Percentiles rank a stretch among this genome's conserved stretches.
These are phyloP conservation scores for Halictus ligatus DNA, from an alignment of 2,888 invertebrate genomes.

Conservation along the genomic window DNA sequence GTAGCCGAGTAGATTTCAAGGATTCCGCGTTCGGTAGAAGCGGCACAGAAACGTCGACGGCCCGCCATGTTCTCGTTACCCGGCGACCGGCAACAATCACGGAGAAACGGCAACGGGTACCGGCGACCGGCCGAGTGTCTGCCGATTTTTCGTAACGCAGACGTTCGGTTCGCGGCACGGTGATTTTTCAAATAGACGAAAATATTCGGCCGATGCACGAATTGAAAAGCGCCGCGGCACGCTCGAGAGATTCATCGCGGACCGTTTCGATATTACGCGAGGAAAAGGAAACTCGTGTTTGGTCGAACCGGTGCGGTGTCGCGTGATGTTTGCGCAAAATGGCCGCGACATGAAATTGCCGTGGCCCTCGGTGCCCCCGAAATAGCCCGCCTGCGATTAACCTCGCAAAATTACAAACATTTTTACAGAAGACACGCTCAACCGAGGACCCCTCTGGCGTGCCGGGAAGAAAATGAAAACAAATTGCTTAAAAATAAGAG, in stretches of 20 bases:
- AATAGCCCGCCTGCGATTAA: background rate
- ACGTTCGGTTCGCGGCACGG: background rate
- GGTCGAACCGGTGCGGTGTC: background rate
- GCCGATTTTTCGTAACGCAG: slow-evolving; percentile 13
- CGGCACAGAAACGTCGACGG: background rate
- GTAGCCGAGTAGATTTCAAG: background rate
- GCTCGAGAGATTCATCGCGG: slow-evolving; percentile 32
- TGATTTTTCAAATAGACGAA: slow-evolving; percentile 33
- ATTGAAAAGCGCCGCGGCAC: slow-evolving; percentile 43
- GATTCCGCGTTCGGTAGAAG: background rate
- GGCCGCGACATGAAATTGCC: background rate
- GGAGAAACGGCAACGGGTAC: background rate
- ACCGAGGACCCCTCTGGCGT: no score
- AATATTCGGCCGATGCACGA: slow-evolving; percentile 46
- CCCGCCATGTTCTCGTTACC: background rate
- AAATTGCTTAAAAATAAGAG: no score
- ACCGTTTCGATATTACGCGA: slow-evolving; percentile 38
- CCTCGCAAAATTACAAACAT: background rate
- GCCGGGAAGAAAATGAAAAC: no score
- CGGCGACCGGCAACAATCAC: background rate
- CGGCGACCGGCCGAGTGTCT: background rate
- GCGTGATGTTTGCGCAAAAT: background rate
- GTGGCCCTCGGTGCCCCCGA: background rate
- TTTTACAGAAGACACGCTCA: background rate
- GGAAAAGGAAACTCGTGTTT: background rate